phyloP scores from a whole-genome alignment of 2,888 invertebrate species.

The Trichopria drosophilae region DNA sequence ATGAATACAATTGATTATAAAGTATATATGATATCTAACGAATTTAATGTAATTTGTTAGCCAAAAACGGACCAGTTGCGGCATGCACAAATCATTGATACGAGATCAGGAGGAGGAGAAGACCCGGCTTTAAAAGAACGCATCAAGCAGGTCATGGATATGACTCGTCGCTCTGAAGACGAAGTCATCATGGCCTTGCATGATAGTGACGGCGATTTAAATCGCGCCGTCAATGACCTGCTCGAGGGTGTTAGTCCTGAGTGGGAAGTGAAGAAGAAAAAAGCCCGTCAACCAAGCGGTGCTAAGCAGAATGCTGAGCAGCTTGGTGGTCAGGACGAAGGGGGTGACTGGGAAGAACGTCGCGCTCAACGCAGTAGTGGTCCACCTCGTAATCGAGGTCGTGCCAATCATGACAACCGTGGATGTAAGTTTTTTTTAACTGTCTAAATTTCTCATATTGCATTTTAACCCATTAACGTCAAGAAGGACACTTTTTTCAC shows the following conservation, averaged over 20 bases:
- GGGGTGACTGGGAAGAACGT: conserved; percentile 57
- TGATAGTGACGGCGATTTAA: conserved; percentile 88
- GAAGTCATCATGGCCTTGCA: conserved; percentile 90
- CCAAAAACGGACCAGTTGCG: conserved; percentile 84
- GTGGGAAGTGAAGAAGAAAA: conserved; percentile 91
- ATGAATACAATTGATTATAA: no score
- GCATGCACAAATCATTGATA: conserved; percentile 80
- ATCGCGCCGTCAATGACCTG: conserved; percentile 79
- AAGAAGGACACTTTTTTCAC: no score
- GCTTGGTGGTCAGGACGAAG: conserved; percentile 60
- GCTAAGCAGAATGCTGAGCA: conserved; percentile 54
- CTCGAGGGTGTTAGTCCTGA: conserved; percentile 79
- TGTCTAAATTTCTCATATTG: background rate
- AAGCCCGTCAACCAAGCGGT: conserved; percentile 69
- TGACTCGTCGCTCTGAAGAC: conserved; percentile 87
- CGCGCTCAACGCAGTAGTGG: conserved; percentile 9
- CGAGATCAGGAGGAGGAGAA: conserved; percentile 67
- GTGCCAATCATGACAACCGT: conserved; percentile 61
- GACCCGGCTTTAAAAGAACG: conserved; percentile 68
- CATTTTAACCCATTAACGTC: background rate
- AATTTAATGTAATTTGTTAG: conserved; percentile 58
- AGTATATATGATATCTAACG: no score
- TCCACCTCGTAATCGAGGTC: conserved; percentile 31
- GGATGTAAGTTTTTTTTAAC: conserved; percentile 56
- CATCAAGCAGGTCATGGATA: conserved; percentile 84